Evolutionary conservation across 2,888 invertebrate genomes (phyloP).

Genomic region (Eledona agricola): DNA sequence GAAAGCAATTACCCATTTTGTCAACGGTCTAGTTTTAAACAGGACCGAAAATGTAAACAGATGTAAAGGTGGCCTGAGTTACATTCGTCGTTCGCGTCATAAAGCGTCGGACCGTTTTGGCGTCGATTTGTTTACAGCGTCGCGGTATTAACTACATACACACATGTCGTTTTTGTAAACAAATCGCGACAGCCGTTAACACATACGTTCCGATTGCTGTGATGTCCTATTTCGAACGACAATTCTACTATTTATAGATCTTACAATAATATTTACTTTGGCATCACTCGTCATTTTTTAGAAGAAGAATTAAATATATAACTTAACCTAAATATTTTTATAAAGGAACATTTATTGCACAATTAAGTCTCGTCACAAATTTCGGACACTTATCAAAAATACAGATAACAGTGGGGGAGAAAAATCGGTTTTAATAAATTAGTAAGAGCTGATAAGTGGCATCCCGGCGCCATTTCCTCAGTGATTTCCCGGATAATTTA

Average conservation of each 20-base stretch:
- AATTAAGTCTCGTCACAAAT: conserved; percentile 31
- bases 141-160: conserved; percentile 57
- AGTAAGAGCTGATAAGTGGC: conserved; percentile 25
- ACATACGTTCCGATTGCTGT: conserved; percentile 52
- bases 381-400: conserved; percentile 24
- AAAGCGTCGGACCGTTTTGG: conserved; percentile 63
- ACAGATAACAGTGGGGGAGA: conserved; percentile 24
- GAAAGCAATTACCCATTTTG: conserved; percentile 63
- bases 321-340: conserved; percentile 45
- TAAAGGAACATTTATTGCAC: conserved; percentile 37
- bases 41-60: conserved; percentile 59
- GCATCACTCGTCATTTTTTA: conserved; percentile 47
- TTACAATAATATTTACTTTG: conserved; percentile 57
- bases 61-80: conserved; percentile 55
- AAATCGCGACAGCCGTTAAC: conserved; percentile 58
- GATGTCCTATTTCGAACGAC: conserved; percentile 52
- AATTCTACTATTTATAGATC: conserved; percentile 56
- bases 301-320: conserved; percentile 44
- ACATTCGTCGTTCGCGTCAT: conserved; percentile 61
- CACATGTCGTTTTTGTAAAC: conserved; percentile 60
- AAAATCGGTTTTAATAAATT: conserved; percentile 36
- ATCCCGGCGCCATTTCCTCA: conserved; percentile 35
- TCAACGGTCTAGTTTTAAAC: conserved; percentile 62
- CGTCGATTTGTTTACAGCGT: conserved; percentile 66
- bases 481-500: conserved; percentile 57